These are phyloP conservation scores for Glandiceps talaboti DNA, from an alignment of 53 echinoderm and acorn worm species.

Conservation along the genomic window DNA sequence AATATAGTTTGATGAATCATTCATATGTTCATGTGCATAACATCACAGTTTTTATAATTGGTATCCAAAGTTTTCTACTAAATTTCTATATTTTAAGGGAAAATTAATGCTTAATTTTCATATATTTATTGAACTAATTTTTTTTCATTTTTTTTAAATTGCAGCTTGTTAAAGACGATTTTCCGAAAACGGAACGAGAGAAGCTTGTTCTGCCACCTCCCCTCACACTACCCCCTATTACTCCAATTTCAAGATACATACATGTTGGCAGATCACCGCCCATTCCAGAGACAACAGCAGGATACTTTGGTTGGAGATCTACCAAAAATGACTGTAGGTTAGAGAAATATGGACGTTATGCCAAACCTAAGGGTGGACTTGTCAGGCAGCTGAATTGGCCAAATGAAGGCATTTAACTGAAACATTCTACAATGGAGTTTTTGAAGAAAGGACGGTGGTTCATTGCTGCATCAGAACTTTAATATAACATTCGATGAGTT, in stretches of 20 bases:
- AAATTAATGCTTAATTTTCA: too few relatives aligned
- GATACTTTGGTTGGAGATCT: slow-evolving; percentile 80
- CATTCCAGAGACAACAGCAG: slow-evolving; percentile 57
- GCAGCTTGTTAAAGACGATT: slow-evolving; percentile 93
- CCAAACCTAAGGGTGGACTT: slow-evolving; percentile 86
- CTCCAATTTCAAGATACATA: slow-evolving; percentile 95
- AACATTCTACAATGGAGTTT: too few relatives aligned
- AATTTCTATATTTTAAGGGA: too few relatives aligned
- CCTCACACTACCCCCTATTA: slow-evolving; percentile 78
- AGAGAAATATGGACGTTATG: slow-evolving; percentile 84
- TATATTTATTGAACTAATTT: too few relatives aligned
- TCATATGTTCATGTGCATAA: too few relatives aligned
- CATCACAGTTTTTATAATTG: too few relatives aligned
- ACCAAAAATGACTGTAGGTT: slow-evolving; percentile 39
- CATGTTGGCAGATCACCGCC: slow-evolving; percentile 80
- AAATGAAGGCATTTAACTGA: slow-evolving; percentile 70
- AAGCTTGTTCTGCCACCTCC: slow-evolving; percentile 89
- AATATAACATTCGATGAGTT: too few relatives aligned
- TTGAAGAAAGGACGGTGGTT: too few relatives aligned
- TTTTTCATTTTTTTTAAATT: neutral
- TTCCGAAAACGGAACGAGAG: slow-evolving; percentile 59
- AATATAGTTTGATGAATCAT: too few relatives aligned
- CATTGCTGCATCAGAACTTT: too few relatives aligned
- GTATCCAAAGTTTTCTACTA: too few relatives aligned
- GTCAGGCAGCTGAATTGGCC: slow-evolving; percentile 90